Percentiles rank a stretch among this genome's conserved stretches.
Conservation (phyloP, 1,140 invertebrate genomes). For the Lysiphlebus fabarum region DNA sequence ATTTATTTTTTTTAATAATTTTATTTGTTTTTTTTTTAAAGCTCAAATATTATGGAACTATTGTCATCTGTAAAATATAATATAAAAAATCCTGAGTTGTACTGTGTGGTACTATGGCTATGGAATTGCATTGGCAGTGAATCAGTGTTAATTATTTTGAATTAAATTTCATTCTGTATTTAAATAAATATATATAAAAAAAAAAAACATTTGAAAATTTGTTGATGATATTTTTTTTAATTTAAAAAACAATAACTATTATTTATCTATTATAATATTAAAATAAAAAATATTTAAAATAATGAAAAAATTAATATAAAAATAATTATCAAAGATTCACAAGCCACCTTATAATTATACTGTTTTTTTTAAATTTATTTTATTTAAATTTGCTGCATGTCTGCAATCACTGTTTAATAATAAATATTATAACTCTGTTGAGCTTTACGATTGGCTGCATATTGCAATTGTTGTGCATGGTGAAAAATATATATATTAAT, state of each 20-base stretch:
- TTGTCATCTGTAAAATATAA: constrained; percentile 59
- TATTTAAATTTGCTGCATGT: constrained; percentile 53
- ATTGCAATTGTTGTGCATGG: constrained; percentile 47
- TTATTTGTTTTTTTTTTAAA: constrained; percentile 11
- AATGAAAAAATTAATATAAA: constrained; percentile 17
- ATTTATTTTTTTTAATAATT: constrained; percentile 10
- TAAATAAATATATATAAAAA: too few species aligned
- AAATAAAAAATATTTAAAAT: too few species aligned
- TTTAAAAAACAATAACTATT: too few species aligned
- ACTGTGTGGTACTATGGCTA: constrained; percentile 58
- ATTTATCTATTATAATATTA: too few species aligned
- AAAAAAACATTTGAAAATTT: too few species aligned
- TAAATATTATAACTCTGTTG: constrained; percentile 55
- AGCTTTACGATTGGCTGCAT: constrained; percentile 55
- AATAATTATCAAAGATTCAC: constrained; percentile 28
- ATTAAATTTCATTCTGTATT: too few species aligned
- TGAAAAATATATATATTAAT: constrained; percentile 54
- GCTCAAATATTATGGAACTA: constrained; percentile 47
- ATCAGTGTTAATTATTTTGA: neutral
- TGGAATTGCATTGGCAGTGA: constrained; percentile 43
- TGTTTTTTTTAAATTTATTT: constrained; percentile 30
- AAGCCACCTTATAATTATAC: constrained; percentile 31
- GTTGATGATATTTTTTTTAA: constrained; percentile 18
- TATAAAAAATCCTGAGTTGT: constrained; percentile 58
- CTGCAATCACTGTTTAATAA: constrained; percentile 52